A percentile compares a stretch with the other conserved stretches of the same genome.
phyloP scores from a whole-genome alignment of 1,140 invertebrate genomes.

The Euwallacea fornicatus region DNA sequence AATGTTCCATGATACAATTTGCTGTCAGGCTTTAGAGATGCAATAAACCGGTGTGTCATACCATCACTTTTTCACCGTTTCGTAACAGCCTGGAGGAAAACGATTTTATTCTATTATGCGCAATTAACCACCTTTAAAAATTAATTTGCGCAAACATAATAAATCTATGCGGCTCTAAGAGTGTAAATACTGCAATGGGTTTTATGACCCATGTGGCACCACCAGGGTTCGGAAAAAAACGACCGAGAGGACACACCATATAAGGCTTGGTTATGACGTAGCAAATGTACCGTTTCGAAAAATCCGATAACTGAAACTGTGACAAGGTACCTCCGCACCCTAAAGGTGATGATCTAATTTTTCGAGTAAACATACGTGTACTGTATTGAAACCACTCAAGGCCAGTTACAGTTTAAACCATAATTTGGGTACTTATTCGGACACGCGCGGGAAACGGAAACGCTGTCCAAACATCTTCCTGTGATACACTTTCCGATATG shows the following conservation, averaged over 20 bases:
- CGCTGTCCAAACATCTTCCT: constrained; percentile 44
- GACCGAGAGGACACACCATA: no score
- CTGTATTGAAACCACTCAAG: background rate
- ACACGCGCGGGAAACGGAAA: constrained; percentile 46
- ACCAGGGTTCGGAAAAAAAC: no score
- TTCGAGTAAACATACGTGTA: background rate
- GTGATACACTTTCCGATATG: constrained; percentile 44
- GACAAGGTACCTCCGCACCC: no score
- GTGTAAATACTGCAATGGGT: no score
- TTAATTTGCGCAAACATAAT: no score
- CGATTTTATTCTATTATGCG: no score
- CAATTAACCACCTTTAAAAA: no score
- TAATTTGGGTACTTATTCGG: background rate
- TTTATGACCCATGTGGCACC: no score
- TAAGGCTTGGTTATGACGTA: no score
- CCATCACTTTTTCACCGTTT: background rate
- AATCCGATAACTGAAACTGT: no score
- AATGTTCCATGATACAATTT: constrained; percentile 9
- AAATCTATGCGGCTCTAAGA: no score
- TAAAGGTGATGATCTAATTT: background rate
- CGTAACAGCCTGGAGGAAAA: background rate
- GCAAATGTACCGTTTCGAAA: no score
- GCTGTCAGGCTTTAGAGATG: constrained; percentile 2
- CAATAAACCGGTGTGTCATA: constrained; percentile 17
- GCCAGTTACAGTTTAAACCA: background rate